Evolutionary conservation across 2,797 vertebrate genomes (phyloP).

Genomic region (Synanceia verrucosa): DNA sequence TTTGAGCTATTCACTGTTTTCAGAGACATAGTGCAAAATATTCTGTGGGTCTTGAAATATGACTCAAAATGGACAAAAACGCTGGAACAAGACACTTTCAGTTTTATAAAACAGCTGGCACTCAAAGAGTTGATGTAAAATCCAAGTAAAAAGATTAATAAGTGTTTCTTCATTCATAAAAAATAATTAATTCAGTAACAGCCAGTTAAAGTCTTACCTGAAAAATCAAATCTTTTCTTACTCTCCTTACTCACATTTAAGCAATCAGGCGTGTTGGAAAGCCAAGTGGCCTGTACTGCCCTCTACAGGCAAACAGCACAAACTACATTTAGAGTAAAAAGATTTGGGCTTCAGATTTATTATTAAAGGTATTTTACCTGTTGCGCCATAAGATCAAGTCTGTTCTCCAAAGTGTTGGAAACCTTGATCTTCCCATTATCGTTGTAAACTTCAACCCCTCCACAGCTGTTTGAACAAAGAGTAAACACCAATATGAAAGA

Average conservation of each 20-base stretch:
- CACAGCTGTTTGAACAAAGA: slow-evolving; percentile 81
- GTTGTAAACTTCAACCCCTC: slow-evolving; percentile 93
- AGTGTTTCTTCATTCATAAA: not conserved
- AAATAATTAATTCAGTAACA: not conserved
- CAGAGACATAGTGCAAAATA: too few species aligned
- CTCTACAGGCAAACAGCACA: slow-evolving; percentile 32
- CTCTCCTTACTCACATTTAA: too few species aligned
- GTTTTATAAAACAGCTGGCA: too few species aligned
- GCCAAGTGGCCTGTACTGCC: slow-evolving; percentile 43
- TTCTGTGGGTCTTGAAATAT: too few species aligned
- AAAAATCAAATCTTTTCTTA: not conserved
- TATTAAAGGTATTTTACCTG: slow-evolving; percentile 83
- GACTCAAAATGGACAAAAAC: too few species aligned
- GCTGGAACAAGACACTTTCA: too few species aligned
- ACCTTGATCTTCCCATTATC: slow-evolving; percentile 94
- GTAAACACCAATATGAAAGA: not conserved
- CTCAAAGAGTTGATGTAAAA: not conserved
- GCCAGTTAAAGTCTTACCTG: not conserved
- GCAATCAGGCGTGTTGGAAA: not conserved
- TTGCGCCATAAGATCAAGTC: slow-evolving; percentile 92
- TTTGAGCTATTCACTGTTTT: too few species aligned
- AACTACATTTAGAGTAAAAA: slow-evolving; percentile 7
- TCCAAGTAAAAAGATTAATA: not conserved
- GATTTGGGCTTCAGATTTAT: not conserved
- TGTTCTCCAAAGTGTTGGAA: slow-evolving; percentile 94